These are phyloP conservation scores for Trichomycterus rosablanca DNA, from an alignment of 2,113 vertebrate species.

Conservation along the genomic window DNA sequence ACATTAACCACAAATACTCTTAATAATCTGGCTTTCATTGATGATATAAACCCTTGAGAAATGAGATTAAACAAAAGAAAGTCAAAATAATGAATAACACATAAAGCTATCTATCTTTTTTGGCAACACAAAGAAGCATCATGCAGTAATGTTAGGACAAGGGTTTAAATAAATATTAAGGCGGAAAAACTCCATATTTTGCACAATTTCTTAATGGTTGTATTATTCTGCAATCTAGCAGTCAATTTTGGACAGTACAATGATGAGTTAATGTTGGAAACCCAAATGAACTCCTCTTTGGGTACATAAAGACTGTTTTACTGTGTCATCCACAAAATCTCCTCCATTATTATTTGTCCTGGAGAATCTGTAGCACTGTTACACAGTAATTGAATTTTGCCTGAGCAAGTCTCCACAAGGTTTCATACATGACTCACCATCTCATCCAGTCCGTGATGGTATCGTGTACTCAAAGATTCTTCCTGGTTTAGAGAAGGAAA, in stretches of 20 bases:
- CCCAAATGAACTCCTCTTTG: no score
- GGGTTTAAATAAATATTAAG: conserved; percentile 24
- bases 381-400: no score
- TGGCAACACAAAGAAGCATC: conserved; percentile 2
- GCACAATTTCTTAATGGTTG: no score
- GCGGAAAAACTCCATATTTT: neutral
- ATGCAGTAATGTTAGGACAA: conserved; percentile 5
- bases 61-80: conserved; percentile 13
- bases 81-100: neutral
- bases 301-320: neutral
- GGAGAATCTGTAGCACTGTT: conserved; percentile 4
- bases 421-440: conserved; percentile 77
- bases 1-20: conserved; percentile 2
- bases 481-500: conserved; percentile 57
- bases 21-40: neutral
- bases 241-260: no score
- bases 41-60: conserved; percentile 18
- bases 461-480: conserved; percentile 51
- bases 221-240: no score
- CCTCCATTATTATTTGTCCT: neutral
- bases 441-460: conserved; percentile 51
- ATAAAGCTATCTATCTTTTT: conserved; percentile 1
- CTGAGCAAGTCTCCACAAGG: neutral
- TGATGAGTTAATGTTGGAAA: no score
- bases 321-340: neutral